phyloP scores from a whole-genome alignment of 2,113 vertebrate species.

The Atrichornis clamosus region DNA sequence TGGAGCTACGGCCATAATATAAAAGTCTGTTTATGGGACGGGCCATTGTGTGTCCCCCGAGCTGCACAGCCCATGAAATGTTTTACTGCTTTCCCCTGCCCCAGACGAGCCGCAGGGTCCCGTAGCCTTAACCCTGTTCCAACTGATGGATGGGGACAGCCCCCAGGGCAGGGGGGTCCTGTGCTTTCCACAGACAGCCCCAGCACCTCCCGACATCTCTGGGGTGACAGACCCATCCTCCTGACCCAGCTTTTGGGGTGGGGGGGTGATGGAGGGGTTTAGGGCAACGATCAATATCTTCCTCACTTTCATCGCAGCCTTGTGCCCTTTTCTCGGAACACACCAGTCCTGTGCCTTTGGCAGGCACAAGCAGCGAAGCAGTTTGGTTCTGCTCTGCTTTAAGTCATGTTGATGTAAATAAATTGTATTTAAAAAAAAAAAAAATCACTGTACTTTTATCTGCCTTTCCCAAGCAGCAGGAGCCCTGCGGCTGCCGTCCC shows the following conservation, averaged over 20 bases:
- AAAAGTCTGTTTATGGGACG: slow-evolving; percentile 49
- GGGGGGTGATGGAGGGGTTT: no score
- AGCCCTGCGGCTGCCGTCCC: rapidly evolving
- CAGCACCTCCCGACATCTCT: rapidly evolving
- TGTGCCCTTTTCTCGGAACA: background rate
- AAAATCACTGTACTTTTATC: background rate
- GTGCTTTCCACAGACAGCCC: background rate
- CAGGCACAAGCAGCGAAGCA: background rate
- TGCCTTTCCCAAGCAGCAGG: rapidly evolving
- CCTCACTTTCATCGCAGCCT: rapidly evolving
- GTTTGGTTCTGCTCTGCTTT: background rate
- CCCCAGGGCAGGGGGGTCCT: background rate
- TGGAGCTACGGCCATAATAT: slow-evolving; percentile 18
- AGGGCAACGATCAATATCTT: rapidly evolving
- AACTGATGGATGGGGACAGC: background rate
- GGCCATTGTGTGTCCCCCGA: background rate
- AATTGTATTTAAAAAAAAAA: background rate
- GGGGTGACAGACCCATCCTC: background rate
- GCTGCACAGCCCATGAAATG: slow-evolving; percentile 15
- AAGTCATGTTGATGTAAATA: background rate
- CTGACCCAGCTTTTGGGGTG: rapidly evolving
- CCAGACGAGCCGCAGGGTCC: background rate
- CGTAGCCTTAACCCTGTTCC: background rate
- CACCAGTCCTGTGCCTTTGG: background rate
- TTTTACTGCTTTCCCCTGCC: slow-evolving; percentile 32